These are phyloP conservation scores for Urechis unicinctus DNA, from an alignment of 2,888 invertebrate genomes.

Conservation along the genomic window DNA sequence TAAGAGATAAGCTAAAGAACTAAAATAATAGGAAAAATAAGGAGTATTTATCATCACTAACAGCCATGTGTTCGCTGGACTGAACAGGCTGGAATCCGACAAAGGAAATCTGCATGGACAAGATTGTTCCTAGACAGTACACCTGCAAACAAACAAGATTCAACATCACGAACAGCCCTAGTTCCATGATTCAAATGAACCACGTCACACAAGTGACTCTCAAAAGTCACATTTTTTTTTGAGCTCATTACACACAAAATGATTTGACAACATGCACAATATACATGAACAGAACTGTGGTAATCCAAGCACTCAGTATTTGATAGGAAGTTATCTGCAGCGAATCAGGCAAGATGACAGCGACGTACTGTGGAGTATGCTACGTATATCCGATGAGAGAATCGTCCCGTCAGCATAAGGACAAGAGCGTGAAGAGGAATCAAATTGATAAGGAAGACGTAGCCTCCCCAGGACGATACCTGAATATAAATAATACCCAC, in stretches of 20 bases:
- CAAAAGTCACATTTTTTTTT: no score
- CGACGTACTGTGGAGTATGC: constrained; percentile 55
- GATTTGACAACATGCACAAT: no score
- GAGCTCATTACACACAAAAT: no score
- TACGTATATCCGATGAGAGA: constrained; percentile 87
- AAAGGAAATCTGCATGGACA: constrained; percentile 80
- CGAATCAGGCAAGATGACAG: background rate
- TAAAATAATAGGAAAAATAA: background rate
- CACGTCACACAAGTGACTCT: no score
- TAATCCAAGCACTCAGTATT: no score
- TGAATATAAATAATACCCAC: constrained; percentile 33
- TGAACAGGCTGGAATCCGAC: constrained; percentile 71
- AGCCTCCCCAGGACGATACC: constrained; percentile 97
- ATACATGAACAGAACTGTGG: no score
- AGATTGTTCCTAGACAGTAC: constrained; percentile 87
- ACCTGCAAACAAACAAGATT: constrained; percentile 49
- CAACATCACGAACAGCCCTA: background rate
- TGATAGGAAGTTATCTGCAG: background rate
- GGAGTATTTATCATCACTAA: constrained; percentile 10
- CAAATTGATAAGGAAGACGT: constrained; percentile 94
- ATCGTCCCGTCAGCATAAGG: constrained; percentile 85
- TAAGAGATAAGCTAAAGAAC: background rate
- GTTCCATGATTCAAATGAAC: background rate
- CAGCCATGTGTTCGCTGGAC: constrained; percentile 94
- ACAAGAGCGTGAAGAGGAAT: constrained; percentile 92